Conservation (phyloP, 37 sponge, comb jelly and placozoan genomes). For the Ianthella basta region DNA sequence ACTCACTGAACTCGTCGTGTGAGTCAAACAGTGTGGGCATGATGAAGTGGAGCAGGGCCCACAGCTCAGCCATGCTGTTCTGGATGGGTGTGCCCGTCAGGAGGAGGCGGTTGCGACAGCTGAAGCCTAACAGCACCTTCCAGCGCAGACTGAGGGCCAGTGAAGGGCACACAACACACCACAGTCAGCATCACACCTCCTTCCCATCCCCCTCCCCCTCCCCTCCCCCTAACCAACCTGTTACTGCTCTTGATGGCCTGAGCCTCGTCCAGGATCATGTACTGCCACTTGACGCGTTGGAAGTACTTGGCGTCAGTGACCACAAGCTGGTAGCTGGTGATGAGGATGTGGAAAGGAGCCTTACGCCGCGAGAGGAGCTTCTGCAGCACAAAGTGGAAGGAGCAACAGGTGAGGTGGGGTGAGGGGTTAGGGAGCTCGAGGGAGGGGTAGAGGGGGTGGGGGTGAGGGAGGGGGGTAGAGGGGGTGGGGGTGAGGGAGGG, state of each 20-base stretch:
- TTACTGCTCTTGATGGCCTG: constrained; percentile 96
- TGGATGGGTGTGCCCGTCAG: constrained; percentile 96
- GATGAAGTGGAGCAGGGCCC: constrained; percentile 96
- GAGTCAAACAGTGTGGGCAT: constrained; percentile 98
- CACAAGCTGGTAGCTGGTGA: constrained; percentile 95
- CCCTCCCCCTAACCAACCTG: constrained; percentile 37
- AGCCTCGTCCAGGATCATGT: constrained; percentile 96
- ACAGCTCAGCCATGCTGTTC: constrained; percentile 98
- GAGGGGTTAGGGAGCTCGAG: not conserved
- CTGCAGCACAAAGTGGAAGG: constrained; percentile 3
- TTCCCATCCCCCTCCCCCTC: too few species aligned
- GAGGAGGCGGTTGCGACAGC: constrained; percentile 90
- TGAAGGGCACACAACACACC: not conserved
- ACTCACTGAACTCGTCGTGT: constrained; percentile 95
- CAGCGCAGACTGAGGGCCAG: constrained; percentile 66
- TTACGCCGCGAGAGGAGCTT: constrained; percentile 70
- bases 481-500: not conserved
- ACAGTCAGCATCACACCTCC: too few species aligned
- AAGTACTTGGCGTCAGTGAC: constrained; percentile 90
- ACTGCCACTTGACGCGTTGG: constrained; percentile 96
- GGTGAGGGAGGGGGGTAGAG: not conserved
- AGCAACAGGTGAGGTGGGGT: not conserved
- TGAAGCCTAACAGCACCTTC: constrained; percentile 91
- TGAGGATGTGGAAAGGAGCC: constrained; percentile 91
- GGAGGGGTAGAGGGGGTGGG: not conserved